Evolutionary conservation across 2,113 vertebrate species (phyloP).

Genomic region (Nerophis ophidion): DNA sequence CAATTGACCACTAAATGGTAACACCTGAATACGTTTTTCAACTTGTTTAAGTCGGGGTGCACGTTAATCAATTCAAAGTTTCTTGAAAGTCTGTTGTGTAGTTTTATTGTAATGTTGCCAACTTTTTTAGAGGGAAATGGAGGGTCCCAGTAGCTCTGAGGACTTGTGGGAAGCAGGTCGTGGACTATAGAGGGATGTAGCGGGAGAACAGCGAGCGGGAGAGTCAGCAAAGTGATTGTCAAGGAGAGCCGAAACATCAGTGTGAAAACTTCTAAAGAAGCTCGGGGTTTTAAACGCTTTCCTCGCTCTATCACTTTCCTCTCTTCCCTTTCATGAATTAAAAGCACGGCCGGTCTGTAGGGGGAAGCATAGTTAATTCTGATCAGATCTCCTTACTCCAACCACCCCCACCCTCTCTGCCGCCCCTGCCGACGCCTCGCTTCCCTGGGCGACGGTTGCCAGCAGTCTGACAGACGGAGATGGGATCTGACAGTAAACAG

Average conservation of each 20-base stretch:
- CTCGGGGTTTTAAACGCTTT: constrained; percentile 73
- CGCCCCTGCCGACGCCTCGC: constrained; percentile 49
- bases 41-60: too few species aligned
- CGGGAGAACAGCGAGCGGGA: constrained; percentile 24
- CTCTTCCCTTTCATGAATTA: constrained; percentile 77
- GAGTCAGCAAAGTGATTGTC: constrained; percentile 65
- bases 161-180: constrained; percentile 8
- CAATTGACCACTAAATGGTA: too few species aligned
- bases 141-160: background rate
- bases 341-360: constrained; percentile 72
- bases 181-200: background rate
- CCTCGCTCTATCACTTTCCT: constrained; percentile 62
- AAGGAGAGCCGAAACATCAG: constrained; percentile 67
- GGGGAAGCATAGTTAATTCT: constrained; percentile 78
- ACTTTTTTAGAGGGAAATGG: constrained; percentile 31
- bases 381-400: constrained; percentile 67
- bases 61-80: too few species aligned
- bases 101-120: background rate
- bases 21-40: too few species aligned
- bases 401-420: constrained; percentile 16
- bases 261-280: constrained; percentile 71
- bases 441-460: constrained; percentile 68
- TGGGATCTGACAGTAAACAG: constrained; percentile 82
- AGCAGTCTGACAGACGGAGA: constrained; percentile 76
- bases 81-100: background rate